These are phyloP conservation scores for Mystacides longicornis DNA, from an alignment of 2,888 invertebrate genomes.

Conservation along the genomic window DNA sequence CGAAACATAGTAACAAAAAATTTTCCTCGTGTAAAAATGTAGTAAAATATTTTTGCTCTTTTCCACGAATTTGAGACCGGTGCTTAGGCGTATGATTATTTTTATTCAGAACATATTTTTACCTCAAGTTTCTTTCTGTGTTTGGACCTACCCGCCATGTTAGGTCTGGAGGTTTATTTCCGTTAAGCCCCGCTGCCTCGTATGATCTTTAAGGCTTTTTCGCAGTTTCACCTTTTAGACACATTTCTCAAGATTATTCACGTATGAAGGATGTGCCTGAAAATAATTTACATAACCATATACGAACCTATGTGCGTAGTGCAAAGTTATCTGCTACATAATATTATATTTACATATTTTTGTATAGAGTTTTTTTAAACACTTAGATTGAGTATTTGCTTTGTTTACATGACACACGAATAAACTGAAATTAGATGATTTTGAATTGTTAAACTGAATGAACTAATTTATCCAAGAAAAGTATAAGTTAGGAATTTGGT, in stretches of 20 bases:
- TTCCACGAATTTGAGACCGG: too few relatives aligned
- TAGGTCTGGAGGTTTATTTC: slow-evolving; percentile 15
- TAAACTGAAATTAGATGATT: too few relatives aligned
- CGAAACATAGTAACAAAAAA: not conserved
- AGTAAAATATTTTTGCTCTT: not conserved
- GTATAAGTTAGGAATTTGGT: too few relatives aligned
- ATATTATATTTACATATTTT: not conserved
- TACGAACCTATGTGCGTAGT: not conserved
- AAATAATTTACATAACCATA: slow-evolving; percentile 2
- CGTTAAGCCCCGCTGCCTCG: slow-evolving; percentile 12
- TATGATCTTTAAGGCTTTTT: slow-evolving; percentile 13
- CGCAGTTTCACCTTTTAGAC: slow-evolving; percentile 9
- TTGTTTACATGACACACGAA: too few relatives aligned
- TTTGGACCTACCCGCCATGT: slow-evolving; percentile 1
- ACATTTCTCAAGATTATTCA: slow-evolving; percentile 12
- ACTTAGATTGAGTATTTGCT: too few relatives aligned
- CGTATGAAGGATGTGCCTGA: slow-evolving; percentile 11
- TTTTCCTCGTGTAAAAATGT: not conserved
- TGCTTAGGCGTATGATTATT: too few relatives aligned
- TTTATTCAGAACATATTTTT: too few relatives aligned
- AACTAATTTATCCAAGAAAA: too few relatives aligned
- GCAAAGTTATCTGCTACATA: not conserved
- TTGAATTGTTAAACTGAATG: too few relatives aligned
- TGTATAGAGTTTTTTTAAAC: too few relatives aligned
- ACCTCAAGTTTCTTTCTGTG: slow-evolving; percentile 4